These are phyloP conservation scores for Erinaceus europaeus DNA, from an alignment of 2,113 vertebrate species.

Conservation along the genomic window DNA sequence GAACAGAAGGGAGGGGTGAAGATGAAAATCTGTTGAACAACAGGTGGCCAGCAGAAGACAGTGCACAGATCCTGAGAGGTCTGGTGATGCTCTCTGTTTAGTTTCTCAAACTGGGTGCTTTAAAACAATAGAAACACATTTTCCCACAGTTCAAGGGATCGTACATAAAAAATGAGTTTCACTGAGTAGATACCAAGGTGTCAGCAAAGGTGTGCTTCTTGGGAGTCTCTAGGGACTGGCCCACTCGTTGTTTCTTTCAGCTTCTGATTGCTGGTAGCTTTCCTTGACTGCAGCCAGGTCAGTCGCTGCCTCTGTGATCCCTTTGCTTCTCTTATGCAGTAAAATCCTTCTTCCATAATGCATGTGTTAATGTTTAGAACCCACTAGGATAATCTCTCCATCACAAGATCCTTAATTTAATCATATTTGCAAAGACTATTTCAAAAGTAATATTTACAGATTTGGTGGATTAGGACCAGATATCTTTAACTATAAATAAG, in stretches of 20 bases:
- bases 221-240: not conserved
- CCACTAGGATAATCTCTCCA: not conserved
- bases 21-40: not conserved
- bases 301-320: not conserved
- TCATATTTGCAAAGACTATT: conserved; percentile 3
- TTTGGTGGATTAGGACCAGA: not conserved
- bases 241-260: not conserved
- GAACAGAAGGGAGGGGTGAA: not conserved
- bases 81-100: not conserved
- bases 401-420: conserved; percentile 25
- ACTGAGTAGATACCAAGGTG: not conserved
- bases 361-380: not conserved
- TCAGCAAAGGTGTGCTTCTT: accelerated
- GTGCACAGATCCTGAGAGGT: not conserved
- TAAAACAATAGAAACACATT: not conserved
- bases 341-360: not conserved
- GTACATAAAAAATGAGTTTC: not conserved
- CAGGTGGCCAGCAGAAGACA: not conserved
- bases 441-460: not conserved
- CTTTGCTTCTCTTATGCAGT: not conserved
- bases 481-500: not conserved
- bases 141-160: not conserved
- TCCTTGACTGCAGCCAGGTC: accelerated
- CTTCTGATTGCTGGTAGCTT: not conserved
- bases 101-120: not conserved